A percentile compares a stretch with the other conserved stretches of the same genome.
Conservation (phyloP, 2,888 invertebrate genomes). For the Spilarctia lutea region DNA sequence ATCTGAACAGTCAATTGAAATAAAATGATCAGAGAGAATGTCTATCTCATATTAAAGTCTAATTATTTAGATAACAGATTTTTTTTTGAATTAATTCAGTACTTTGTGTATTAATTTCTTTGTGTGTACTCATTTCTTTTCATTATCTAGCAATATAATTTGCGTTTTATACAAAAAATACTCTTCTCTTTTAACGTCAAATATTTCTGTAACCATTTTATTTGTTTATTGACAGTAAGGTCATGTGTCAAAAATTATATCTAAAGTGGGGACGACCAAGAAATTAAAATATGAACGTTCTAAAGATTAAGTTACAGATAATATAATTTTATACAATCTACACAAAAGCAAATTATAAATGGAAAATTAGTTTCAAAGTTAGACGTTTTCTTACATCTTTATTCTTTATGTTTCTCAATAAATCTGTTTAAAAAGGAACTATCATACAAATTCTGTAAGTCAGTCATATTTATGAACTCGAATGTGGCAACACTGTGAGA, state of each 20-base stretch:
- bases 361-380: not conserved
- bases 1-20: not conserved
- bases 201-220: not conserved
- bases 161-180: not conserved
- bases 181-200: not conserved
- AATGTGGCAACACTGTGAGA: constrained; percentile 11
- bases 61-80: too few species aligned
- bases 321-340: not conserved
- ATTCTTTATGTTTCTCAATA: too few species aligned
- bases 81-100: too few species aligned
- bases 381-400: not conserved
- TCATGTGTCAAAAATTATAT: not conserved
- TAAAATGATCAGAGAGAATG: too few species aligned
- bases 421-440: not conserved
- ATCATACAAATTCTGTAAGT: not conserved
- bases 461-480: not conserved
- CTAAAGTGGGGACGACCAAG: not conserved
- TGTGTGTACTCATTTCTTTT: not conserved
- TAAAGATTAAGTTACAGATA: not conserved
- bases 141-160: not conserved
- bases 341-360: not conserved
- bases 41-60: too few species aligned
- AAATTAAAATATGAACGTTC: not conserved
- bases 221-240: not conserved
- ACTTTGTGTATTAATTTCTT: too few species aligned